Evolutionary conservation across 2,888 invertebrate genomes (phyloP), one percentile per base, ranked within the genome.

Genomic region (Colostygia pectinataria): DNA sequence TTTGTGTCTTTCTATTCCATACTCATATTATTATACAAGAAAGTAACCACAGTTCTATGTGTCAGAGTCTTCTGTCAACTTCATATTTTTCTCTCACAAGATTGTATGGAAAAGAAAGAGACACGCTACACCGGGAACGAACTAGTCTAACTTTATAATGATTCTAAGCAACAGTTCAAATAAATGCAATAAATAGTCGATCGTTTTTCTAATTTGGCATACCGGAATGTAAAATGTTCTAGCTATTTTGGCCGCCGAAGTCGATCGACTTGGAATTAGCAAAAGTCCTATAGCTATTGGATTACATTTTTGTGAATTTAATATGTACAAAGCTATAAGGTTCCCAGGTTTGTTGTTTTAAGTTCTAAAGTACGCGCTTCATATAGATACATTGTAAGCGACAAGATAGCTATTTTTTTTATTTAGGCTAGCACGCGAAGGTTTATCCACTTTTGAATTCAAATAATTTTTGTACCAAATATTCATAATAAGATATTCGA

Each of bases 121-220:
- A 38, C 27, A 23, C 9, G 7, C 13, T 1, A n/a, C 13, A 13
- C 24, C 7, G 3, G 6, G 12, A 10, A 38, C 9, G 10, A 38
- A 38, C 23, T 28, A 15, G 10, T 27, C 10, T 12, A 28, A 27
- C 27, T n/a, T n/a, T 28, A 33, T 25, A 1, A 20, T 25, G 7
- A 25, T 24, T 15, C 24, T 41, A 39, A 31, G 37, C 29, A 38
- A 32, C 25, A 34, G 29, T 33, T 15, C 20, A 46, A 63, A 68
- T 79, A 80, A 80, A 80, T 79, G 80, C 79, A 77, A 45, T 65
- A 74, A n/a, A 64, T 45, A 42, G 40, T 55, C 49, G 36, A 49
- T 68, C 59, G 66, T 65, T 67, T 74, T 68, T 74, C 80, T 83
- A 83, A 79, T 85, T 85, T 87, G 83, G 85, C 83, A 85, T 75